Conservation (phyloP, 2,113 vertebrate genomes). For the Mustela nigripes region DNA sequence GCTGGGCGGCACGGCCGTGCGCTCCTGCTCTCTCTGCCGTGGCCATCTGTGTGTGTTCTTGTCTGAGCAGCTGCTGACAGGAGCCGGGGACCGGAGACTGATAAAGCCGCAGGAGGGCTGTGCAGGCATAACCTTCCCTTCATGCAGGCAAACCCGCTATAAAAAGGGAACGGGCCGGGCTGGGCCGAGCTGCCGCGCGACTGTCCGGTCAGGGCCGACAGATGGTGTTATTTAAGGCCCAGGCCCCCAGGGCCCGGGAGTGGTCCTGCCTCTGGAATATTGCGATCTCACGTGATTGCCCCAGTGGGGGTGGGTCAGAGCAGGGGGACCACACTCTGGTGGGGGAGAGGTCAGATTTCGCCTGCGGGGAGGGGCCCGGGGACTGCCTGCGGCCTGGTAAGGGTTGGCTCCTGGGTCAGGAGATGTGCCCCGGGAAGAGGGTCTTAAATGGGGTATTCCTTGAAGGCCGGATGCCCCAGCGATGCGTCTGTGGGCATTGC, state of each 20-base stretch:
- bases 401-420: background rate
- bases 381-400: background rate
- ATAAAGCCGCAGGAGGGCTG: slow-evolving; percentile 77
- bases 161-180: slow-evolving; percentile 41
- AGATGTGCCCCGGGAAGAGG: background rate
- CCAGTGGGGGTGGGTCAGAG: slow-evolving; percentile 45
- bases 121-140: slow-evolving; percentile 73
- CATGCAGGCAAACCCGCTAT: slow-evolving; percentile 62
- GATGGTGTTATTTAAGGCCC: slow-evolving; percentile 76
- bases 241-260: slow-evolving; percentile 60
- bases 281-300: background rate
- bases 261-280: background rate
- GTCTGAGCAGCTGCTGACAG: slow-evolving; percentile 78
- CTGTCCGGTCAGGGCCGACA: slow-evolving; percentile 64
- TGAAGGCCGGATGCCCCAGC: background rate
- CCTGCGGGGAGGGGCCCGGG: background rate
- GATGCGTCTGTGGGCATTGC: background rate
- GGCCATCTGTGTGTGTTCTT: slow-evolving; percentile 60
- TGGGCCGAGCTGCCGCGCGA: slow-evolving; percentile 50
- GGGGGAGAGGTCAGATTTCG: slow-evolving; percentile 44
- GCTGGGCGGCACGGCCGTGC: background rate
- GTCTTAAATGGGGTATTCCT: background rate
- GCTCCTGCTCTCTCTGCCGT: background rate
- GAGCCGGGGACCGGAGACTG: slow-evolving; percentile 67
- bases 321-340: slow-evolving; percentile 44